Conservation (phyloP, 2,888 invertebrate genomes). For the Plagodis pulveraria region DNA sequence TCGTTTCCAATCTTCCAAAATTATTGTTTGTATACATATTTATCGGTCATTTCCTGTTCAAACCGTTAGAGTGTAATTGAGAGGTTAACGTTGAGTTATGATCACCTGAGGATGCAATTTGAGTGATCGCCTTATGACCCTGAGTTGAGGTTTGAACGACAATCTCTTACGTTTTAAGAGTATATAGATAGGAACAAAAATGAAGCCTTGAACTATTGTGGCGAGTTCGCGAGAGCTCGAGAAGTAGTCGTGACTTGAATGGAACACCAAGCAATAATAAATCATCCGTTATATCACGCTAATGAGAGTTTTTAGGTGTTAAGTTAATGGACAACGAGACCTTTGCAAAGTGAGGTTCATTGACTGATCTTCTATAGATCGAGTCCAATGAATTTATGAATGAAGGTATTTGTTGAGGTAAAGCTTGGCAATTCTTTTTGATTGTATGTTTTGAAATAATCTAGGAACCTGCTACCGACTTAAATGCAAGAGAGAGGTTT, state of each 20-base stretch:
- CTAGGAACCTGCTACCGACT: too few relatives aligned
- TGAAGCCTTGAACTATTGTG: constrained; percentile 53
- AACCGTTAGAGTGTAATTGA: constrained; percentile 70
- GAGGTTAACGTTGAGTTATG: constrained; percentile 51
- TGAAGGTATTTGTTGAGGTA: background rate
- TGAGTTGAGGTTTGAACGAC: constrained; percentile 48
- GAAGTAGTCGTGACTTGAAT: constrained; percentile 51
- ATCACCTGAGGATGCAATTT: constrained; percentile 45
- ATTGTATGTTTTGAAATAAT: too few relatives aligned
- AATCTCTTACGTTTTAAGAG: constrained; percentile 49
- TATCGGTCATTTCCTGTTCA: constrained; percentile 44
- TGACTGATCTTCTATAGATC: constrained; percentile 6
- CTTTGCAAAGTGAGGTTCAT: constrained; percentile 17
- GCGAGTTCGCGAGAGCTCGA: constrained; percentile 32
- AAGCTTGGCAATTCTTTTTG: background rate
- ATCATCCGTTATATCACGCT: constrained; percentile 41
- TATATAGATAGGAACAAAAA: constrained; percentile 47
- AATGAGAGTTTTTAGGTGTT: constrained; percentile 24
- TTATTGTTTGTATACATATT: constrained; percentile 26
- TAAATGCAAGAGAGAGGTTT: too few relatives aligned
- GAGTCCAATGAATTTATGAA: constrained; percentile 1
- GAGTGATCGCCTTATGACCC: constrained; percentile 45
- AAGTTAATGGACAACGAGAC: constrained; percentile 33
- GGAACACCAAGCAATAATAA: constrained; percentile 45
- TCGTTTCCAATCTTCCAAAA: constrained; percentile 17